A percentile compares a stretch with the other conserved stretches of the same genome.
These are phyloP conservation scores for Leptopterna dolabrata DNA, from an alignment of 2,888 invertebrate genomes.

Conservation along the genomic window DNA sequence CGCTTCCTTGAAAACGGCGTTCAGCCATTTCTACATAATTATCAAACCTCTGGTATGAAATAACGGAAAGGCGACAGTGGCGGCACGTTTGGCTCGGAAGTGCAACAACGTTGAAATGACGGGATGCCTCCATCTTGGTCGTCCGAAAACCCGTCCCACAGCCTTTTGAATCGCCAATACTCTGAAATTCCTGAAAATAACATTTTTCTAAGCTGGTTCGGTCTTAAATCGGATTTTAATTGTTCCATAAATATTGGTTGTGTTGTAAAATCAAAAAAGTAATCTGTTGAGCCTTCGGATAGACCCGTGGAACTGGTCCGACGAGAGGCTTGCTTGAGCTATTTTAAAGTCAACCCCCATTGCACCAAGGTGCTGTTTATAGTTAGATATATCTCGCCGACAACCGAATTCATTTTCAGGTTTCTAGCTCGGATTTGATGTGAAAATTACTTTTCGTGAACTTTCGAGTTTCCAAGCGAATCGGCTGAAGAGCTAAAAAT, in stretches of 20 bases:
- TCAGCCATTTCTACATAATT: too few species aligned
- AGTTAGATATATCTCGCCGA: constrained; percentile 62
- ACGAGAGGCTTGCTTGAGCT: constrained; percentile 44
- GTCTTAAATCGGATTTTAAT: not conserved
- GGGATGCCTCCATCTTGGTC: not conserved
- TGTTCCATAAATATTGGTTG: not conserved
- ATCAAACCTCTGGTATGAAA: too few species aligned
- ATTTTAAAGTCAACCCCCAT: constrained; percentile 63
- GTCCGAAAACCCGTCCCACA: not conserved
- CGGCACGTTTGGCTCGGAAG: too few species aligned
- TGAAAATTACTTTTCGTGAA: not conserved
- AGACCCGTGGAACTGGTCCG: not conserved
- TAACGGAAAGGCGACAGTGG: too few species aligned
- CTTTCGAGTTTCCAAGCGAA: not conserved
- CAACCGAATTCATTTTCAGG: constrained; percentile 58
- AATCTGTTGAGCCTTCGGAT: not conserved
- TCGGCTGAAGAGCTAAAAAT: not conserved
- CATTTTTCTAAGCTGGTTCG: not conserved
- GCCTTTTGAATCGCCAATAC: not conserved
- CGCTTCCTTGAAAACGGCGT: too few species aligned
- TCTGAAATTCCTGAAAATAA: not conserved
- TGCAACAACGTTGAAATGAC: too few species aligned
- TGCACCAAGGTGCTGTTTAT: constrained; percentile 62
- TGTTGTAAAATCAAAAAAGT: not conserved
- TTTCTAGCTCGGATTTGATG: not conserved